These are phyloP conservation scores for Drosophila putrida DNA, from an alignment of 2,888 invertebrate genomes.

Conservation along the genomic window DNA sequence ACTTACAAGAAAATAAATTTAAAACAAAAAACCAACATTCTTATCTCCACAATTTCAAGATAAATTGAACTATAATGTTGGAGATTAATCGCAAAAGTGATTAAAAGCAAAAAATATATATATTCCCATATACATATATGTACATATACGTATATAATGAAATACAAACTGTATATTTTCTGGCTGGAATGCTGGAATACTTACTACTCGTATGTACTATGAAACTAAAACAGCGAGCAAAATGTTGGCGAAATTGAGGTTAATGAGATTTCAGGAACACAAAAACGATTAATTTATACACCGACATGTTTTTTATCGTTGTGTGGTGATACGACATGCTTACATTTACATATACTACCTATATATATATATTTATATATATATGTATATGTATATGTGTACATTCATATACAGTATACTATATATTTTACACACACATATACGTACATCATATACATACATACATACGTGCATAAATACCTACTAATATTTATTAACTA, in stretches of 20 bases:
- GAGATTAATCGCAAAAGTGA: constrained; percentile 13
- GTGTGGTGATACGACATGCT: constrained; percentile 46
- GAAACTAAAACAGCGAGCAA: constrained; percentile 14
- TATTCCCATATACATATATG: neutral
- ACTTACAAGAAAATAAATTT: constrained; percentile 7
- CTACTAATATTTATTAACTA: constrained; percentile 49
- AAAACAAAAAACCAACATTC: neutral
- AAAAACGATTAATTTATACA: constrained; percentile 44
- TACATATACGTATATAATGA: neutral
- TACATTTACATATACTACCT: constrained; percentile 30
- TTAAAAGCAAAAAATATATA: neutral
- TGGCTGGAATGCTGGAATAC: constrained; percentile 13
- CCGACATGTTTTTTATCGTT: constrained; percentile 41
- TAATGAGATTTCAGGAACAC: constrained; percentile 34
- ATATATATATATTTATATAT: constrained; percentile 28
- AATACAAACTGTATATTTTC: constrained; percentile 5
- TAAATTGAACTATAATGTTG: constrained; percentile 4
- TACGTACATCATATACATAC: constrained; percentile 59
- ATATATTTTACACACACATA: constrained; percentile 53
- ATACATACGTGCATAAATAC: constrained; percentile 67
- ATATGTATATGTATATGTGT: constrained; percentile 25
- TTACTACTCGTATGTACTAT: constrained; percentile 17
- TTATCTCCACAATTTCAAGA: constrained; percentile 9
- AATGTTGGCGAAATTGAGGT: constrained; percentile 16
- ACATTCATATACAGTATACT: constrained; percentile 33